Evolutionary conservation across 2,888 invertebrate genomes (phyloP).

Genomic region (Agrilus biguttatus): DNA sequence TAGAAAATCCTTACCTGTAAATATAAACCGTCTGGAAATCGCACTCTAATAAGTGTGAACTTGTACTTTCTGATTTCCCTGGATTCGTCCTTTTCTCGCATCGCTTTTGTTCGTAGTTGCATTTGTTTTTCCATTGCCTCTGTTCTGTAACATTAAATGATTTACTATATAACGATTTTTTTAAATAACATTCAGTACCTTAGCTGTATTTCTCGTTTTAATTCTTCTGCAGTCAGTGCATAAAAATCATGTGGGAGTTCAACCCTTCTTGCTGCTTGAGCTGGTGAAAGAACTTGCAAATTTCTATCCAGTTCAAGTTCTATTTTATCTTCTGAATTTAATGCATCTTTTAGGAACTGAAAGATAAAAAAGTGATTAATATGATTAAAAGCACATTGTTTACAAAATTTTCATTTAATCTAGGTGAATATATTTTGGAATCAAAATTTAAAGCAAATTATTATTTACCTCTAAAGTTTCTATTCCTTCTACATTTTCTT

Average conservation of each 20-base stretch:
- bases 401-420: too few species aligned
- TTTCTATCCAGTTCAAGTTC: conserved; percentile 74
- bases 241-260: conserved; percentile 78
- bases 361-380: conserved; percentile 18
- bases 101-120: conserved; percentile 83
- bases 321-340: conserved; percentile 67
- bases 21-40: conserved; percentile 77
- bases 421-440: too few species aligned
- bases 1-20: conserved; percentile 44
- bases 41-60: conserved; percentile 70
- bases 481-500: conserved; percentile 39
- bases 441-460: too few species aligned
- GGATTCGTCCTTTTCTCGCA: conserved; percentile 82
- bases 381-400: too few species aligned
- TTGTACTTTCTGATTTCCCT: conserved; percentile 69
- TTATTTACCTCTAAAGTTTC: conserved; percentile 40
- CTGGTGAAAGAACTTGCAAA: conserved; percentile 67
- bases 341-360: conserved; percentile 56
- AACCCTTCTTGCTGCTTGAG: conserved; percentile 50
- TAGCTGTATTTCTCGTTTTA: conserved; percentile 69
- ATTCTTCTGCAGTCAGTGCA: conserved; percentile 62
- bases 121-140: conserved; percentile 69
- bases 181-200: conserved; percentile 31
- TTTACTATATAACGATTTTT: background rate
- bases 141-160: conserved; percentile 31